Base-by-base conservation (phyloP, 2,888 invertebrate species). In the Pyrrhosoma nymphula region DNA sequence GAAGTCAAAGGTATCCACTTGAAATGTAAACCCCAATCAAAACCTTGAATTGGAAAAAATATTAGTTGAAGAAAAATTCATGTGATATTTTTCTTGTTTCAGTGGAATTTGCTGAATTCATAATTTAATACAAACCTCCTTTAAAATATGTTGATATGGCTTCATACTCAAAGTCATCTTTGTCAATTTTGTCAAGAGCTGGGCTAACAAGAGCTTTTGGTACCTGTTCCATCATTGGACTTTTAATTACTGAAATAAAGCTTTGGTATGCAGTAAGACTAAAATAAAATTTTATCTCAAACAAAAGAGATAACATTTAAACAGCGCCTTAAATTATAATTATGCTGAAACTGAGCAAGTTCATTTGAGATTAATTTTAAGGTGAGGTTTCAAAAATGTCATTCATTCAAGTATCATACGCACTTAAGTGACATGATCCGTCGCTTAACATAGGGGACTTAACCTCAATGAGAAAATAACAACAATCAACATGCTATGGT, bases 1-100 rank as follows among this genome's bases (percentile, higher is more conserved):
- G 69, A n/a, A 55, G 93, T 93, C n/a, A 93, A 55, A 69, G 93
- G 93, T 47, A 93, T 93, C 93, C 93, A 93, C n/a, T 93, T 93
- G 47, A 93, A 93, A 69, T n/a, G 39, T 69, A 93, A 23, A 47
- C 26, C 63, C 93, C 93, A 93, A 69, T 93, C 93, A 93, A 93
- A 93, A 93, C 93, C 93, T 93, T 93, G 18, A 26, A 14, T 35
- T 26, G 4, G 47, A 69, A 47, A 75, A 4, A 60, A 60, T 10
- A 16, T 60, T 6, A 93, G 30, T 93, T 39, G 0, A 39, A 69
- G 63, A 93, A 55, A n/a, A 93, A 75, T 69, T 69, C 0, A 93
- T 12, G 20, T 20, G 16, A 12, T 12, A 35, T 14, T 69, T 69
- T 3, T 23, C 82, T 35, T 30, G 12, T 23, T 69, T 12, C 23